Conservation (phyloP, 2,888 invertebrate genomes). For the Amphipyra berbera region DNA sequence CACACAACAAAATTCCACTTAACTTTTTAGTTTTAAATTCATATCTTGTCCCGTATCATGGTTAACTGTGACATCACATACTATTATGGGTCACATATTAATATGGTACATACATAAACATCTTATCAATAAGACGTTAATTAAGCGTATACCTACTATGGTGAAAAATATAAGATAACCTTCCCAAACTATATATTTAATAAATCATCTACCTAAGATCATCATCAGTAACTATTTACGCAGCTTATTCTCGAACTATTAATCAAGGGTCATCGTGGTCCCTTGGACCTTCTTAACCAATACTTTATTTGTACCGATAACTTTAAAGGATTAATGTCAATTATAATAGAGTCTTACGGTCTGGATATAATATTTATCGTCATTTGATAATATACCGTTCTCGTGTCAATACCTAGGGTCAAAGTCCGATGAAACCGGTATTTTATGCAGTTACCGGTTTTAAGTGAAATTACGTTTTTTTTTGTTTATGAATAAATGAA, state of each 20-base stretch:
- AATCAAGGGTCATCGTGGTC: constrained; percentile 16
- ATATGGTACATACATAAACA: neutral
- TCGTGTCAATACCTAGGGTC: constrained; percentile 33
- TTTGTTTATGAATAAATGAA: neutral
- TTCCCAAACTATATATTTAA: neutral
- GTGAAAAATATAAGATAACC: neutral
- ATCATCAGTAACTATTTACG: neutral
- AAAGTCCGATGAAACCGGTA: constrained; percentile 53
- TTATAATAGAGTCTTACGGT: constrained; percentile 15
- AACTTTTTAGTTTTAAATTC: neutral
- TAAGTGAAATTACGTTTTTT: constrained; percentile 26
- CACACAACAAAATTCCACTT: neutral
- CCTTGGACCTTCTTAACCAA: constrained; percentile 11
- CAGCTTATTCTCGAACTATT: constrained; percentile 1
- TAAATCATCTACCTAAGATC: neutral
- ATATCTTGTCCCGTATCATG: neutral
- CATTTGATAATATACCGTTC: constrained; percentile 39
- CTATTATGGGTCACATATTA: neutral
- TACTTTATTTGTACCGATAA: constrained; percentile 21
- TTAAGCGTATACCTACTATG: neutral
- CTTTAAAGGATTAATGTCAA: constrained; percentile 17
- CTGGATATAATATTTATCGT: constrained; percentile 28
- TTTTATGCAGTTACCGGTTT: constrained; percentile 43
- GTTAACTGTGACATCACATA: neutral
- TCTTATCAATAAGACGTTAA: neutral